Base-by-base conservation (phyloP, 53 echinoderm and acorn worm species). In the Echinarachnius parma region DNA sequence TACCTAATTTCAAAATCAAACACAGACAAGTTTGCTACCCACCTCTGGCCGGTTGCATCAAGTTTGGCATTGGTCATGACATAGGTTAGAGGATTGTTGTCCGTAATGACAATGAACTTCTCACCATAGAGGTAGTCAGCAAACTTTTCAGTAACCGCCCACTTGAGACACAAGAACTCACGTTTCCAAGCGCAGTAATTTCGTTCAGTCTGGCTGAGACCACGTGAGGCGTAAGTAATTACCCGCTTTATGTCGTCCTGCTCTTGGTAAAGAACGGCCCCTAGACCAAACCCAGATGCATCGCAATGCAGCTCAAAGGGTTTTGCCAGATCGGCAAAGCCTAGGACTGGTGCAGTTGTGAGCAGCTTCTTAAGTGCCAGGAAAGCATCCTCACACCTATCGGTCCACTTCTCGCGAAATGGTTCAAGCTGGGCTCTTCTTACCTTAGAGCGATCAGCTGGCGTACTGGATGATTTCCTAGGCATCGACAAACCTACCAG, bases 11-110 rank as follows among this genome's bases (percentile, higher is more conserved):
- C 58, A 23, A 80, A 80, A 57, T 86, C 44, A 53, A 55, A 80
- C 15, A 42, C 37, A 0, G 71, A 75, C n/a, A 85, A 46, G 4
- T 64, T 64, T 22, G 86, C 86, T 9, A 86, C 49, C 80, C 86
- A 86, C 11, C 79, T 39, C 15, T 79, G 79, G 9, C 85, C 62
- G 19, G 79, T 74, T 20, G 84, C 84, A 48, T 83, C 84, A 22
- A 83, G 65, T 62, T 76, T 82, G 21, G 63, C 82, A 28, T 53
- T 23, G 36, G 65, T 82, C 36, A 53, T 59, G 1, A 81, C 75
- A 52, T 75, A 81, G 3, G 81, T 81, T 8, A 75, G 75, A n/a
- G 81, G 81, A 56, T 81, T 81, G 45, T 81, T 81, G 46, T 81
- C 82, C 2, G 82, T 81, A n/a, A 72, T 48, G 9, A 83, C 83